phyloP scores from a whole-genome alignment of 2,113 vertebrate genomes.

The Archilochus colubris region DNA sequence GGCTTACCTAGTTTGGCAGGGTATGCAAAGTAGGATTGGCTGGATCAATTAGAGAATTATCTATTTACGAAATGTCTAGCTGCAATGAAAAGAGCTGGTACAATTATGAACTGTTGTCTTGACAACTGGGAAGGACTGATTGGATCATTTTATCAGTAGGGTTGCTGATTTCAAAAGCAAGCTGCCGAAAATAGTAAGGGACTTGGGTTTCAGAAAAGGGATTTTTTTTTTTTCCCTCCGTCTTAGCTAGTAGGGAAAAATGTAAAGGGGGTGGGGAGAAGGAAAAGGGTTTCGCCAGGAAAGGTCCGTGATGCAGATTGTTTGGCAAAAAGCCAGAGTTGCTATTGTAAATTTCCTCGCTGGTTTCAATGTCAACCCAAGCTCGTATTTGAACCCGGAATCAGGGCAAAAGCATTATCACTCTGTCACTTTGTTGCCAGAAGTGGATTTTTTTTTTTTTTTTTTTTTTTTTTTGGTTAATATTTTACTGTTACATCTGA shows the following conservation, averaged over 20 bases:
- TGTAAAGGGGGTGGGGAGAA: constrained; percentile 35
- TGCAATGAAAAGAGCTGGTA: constrained; percentile 79
- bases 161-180: constrained; percentile 79
- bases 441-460: constrained; percentile 72
- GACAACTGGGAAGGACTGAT: constrained; percentile 82
- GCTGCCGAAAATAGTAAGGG: constrained; percentile 73
- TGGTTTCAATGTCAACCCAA: constrained; percentile 80
- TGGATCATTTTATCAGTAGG: constrained; percentile 81
- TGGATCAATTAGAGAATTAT: constrained; percentile 84
- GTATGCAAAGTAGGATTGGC: constrained; percentile 76
- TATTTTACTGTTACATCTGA: constrained; percentile 98
- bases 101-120: constrained; percentile 85
- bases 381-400: constrained; percentile 90
- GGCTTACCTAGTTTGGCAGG: constrained; percentile 76
- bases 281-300: constrained; percentile 60
- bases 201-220: constrained; percentile 45
- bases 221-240: not conserved
- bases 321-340: constrained; percentile 79
- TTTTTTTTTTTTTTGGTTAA: constrained; percentile 79
- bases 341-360: constrained; percentile 81
- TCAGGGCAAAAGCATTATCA: constrained; percentile 92
- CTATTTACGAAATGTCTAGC: constrained; percentile 83
- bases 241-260: constrained; percentile 33
- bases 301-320: constrained; percentile 75
- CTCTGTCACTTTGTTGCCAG: constrained; percentile 87